Base-by-base conservation (phyloP, 1,140 invertebrate genomes). In the Ostrea denselamellosa region DNA sequence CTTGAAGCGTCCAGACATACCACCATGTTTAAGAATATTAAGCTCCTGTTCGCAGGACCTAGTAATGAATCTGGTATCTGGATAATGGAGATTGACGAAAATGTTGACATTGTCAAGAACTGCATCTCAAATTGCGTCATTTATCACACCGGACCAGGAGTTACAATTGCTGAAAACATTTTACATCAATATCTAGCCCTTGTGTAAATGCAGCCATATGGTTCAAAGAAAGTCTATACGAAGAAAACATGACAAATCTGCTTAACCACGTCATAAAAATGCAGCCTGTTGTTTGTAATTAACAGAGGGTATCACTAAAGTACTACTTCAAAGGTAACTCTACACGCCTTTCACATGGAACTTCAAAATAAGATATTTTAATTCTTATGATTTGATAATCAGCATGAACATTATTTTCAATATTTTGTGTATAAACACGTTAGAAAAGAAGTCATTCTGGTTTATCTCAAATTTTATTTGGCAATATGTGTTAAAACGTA, bases 181-280 rank as follows among this genome's bases (percentile, higher is more conserved):
- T 34, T 28, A 77, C 68, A 77, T 77, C 68, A 34, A 77, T 77
- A 77, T 28, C 68, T 77, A 77, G 68, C 22, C 68, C 68, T 25
- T 77, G 68, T 77, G 68, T 77, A 77, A 77, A 77, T 77, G 68
- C 28, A 14, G 28, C 68, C 68, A 77, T 77, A 77, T 77, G 68
- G 68, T 25, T 34, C 68, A 28, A 77, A 77, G 68, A 77, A 77
- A 77, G 68, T 77, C 28, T 17, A 77, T 44, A 28, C 28, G 68
- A 34, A 77, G 68, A 77, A 62, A 62, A 62, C 56, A 62, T 62
- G 56, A 62, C 56, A 62, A 62, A 77, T 77, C 25, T 77, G 68
- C 68, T 34, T 28, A 34, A 77, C 68, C 25, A 77, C 68, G 68
- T 77, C 68, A 77, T 77, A 77, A 77, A 77, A 28, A 34, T 77